These are phyloP conservation scores for Marcusenius ussheri DNA, from an alignment of 2,113 vertebrate species.

Conservation along the genomic window DNA sequence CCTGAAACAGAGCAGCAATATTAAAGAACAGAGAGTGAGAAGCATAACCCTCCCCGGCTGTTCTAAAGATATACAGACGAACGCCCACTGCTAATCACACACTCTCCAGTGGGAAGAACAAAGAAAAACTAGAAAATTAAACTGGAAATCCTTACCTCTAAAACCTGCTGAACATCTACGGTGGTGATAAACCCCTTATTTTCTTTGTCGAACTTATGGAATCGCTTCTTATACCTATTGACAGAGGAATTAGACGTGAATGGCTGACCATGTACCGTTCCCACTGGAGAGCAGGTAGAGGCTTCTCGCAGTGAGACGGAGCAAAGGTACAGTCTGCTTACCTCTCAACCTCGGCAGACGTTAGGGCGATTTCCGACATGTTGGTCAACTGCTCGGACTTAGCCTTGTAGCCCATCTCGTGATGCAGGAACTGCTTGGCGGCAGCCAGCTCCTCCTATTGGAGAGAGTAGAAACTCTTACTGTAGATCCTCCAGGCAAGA, in stretches of 20 bases:
- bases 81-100: slow-evolving; percentile 33
- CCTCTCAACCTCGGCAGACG: slow-evolving; percentile 76
- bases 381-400: slow-evolving; percentile 84
- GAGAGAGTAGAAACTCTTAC: background rate
- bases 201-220: slow-evolving; percentile 72
- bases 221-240: slow-evolving; percentile 68
- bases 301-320: background rate
- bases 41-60: slow-evolving; percentile 38
- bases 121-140: slow-evolving; percentile 14
- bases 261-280: background rate
- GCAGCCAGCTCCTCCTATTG: slow-evolving; percentile 75
- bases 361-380: slow-evolving; percentile 76
- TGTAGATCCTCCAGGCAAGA: slow-evolving; percentile 16
- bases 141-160: slow-evolving; percentile 58
- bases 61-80: slow-evolving; percentile 27
- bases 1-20: slow-evolving; percentile 30
- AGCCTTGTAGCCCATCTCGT: slow-evolving; percentile 96
- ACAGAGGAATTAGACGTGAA: slow-evolving; percentile 5
- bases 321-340: slow-evolving; percentile 35
- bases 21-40: slow-evolving; percentile 35
- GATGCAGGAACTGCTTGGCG: slow-evolving; percentile 79
- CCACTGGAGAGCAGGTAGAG: background rate
- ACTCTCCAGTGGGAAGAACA: slow-evolving; percentile 9
- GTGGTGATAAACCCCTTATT: slow-evolving; percentile 75
- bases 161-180: slow-evolving; percentile 69